Evolutionary conservation across 2,888 invertebrate species (phyloP).

Genomic region (Geotrupes spiniger): DNA sequence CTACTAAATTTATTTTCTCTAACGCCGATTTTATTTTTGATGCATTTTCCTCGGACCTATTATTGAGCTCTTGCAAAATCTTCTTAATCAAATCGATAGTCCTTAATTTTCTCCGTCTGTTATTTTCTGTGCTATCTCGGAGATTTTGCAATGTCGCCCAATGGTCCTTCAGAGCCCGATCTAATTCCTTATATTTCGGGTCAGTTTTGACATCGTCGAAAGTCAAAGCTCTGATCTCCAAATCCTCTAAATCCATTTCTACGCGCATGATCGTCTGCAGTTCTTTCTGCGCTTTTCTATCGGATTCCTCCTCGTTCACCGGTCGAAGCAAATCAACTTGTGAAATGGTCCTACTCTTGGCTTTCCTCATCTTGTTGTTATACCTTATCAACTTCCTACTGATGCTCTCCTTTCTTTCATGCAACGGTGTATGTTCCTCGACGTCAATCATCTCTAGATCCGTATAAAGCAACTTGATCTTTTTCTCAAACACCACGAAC

Average conservation of each 20-base stretch:
- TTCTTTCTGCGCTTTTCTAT: conserved; percentile 8
- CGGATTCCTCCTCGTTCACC: conserved; percentile 12
- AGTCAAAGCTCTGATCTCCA: conserved; percentile 23
- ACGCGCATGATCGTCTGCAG: conserved; percentile 14
- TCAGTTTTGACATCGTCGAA: conserved; percentile 26
- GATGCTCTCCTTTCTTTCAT: conserved; percentile 23
- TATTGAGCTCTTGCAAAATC: conserved; percentile 22
- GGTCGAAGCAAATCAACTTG: neutral
- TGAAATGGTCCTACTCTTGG: conserved; percentile 12
- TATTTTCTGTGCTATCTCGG: conserved; percentile 18
- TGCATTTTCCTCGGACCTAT: conserved; percentile 24
- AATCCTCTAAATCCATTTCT: conserved; percentile 20
- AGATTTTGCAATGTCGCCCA: conserved; percentile 23
- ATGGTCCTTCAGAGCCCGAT: conserved; percentile 24
- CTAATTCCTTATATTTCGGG: conserved; percentile 23
- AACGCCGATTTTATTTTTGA: conserved; percentile 18
- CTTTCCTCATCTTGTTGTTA: conserved; percentile 26
- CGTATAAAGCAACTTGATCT: conserved; percentile 29
- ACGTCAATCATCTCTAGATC: conserved; percentile 27
- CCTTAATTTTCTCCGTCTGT: conserved; percentile 15
- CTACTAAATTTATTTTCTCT: conserved; percentile 21
- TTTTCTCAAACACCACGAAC: conserved; percentile 27
- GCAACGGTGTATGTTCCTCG: conserved; percentile 21
- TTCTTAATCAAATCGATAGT: conserved; percentile 24
- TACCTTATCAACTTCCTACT: conserved; percentile 25